Evolutionary conservation across 1,140 invertebrate genomes (phyloP).

Genomic region (Zaprionus inermis): DNA sequence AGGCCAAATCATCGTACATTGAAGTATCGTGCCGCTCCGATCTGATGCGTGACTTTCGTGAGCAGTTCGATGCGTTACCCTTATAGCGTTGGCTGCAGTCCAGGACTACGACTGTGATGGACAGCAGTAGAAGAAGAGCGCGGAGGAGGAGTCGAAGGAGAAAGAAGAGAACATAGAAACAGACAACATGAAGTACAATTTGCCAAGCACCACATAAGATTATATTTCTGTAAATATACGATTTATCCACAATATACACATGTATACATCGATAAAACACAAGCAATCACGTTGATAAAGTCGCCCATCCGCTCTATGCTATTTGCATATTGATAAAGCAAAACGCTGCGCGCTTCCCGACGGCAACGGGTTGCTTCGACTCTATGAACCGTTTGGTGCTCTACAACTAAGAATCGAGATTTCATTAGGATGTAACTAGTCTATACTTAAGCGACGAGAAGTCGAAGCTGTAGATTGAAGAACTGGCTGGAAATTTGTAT

Average conservation of each 20-base stretch:
- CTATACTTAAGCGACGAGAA: no score
- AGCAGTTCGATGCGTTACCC: slow-evolving; percentile 38
- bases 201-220: slow-evolving; percentile 3
- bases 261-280: background rate
- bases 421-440: background rate
- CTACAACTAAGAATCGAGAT: background rate
- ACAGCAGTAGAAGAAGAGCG: background rate
- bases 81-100: background rate
- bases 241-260: slow-evolving; percentile 4
- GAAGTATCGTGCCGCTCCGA: slow-evolving; percentile 61
- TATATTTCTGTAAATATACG: background rate
- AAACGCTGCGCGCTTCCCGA: background rate
- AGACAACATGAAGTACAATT: slow-evolving; percentile 47
- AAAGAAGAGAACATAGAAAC: background rate
- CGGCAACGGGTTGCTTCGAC: background rate
- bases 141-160: no score
- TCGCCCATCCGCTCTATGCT: background rate
- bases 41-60: slow-evolving; percentile 42
- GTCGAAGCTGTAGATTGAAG: background rate
- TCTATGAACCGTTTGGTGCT: background rate
- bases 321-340: slow-evolving; percentile 24
- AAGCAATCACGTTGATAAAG: slow-evolving; percentile 13
- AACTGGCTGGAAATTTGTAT: background rate
- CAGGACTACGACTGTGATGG: slow-evolving; percentile 17
- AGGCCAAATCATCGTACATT: slow-evolving; percentile 69